These are phyloP conservation scores for Willisornis vidua DNA, from an alignment of 2,113 vertebrate species.

Conservation along the genomic window DNA sequence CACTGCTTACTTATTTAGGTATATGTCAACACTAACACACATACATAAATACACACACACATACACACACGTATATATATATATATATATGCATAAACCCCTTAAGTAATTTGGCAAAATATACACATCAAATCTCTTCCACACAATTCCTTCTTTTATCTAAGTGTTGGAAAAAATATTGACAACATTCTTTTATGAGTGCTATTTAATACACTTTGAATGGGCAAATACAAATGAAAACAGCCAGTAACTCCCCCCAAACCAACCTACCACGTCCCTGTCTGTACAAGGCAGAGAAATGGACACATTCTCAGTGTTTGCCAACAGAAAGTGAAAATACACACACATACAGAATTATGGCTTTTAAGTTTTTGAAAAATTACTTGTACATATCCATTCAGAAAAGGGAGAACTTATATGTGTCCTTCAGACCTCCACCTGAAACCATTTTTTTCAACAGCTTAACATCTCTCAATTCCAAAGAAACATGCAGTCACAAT, in stretches of 20 bases:
- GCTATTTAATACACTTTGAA: not conserved
- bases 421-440: not conserved
- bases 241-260: not conserved
- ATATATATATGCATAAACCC: not conserved
- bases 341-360: not conserved
- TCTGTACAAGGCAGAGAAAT: not conserved
- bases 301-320: not conserved
- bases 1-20: not conserved
- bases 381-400: not conserved
- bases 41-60: not conserved
- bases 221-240: not conserved
- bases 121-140: not conserved
- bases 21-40: not conserved
- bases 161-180: not conserved
- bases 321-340: not conserved
- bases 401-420: not conserved
- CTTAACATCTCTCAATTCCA: not conserved
- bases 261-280: not conserved
- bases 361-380: not conserved
- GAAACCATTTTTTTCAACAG: not conserved
- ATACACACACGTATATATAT: not conserved
- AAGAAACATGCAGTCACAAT: fast-evolving
- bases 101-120: not conserved
- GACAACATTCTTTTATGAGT: not conserved
- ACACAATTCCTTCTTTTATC: not conserved